These are phyloP conservation scores for Adelosebastes latens DNA, from an alignment of 2,797 vertebrate genomes.

Conservation along the genomic window DNA sequence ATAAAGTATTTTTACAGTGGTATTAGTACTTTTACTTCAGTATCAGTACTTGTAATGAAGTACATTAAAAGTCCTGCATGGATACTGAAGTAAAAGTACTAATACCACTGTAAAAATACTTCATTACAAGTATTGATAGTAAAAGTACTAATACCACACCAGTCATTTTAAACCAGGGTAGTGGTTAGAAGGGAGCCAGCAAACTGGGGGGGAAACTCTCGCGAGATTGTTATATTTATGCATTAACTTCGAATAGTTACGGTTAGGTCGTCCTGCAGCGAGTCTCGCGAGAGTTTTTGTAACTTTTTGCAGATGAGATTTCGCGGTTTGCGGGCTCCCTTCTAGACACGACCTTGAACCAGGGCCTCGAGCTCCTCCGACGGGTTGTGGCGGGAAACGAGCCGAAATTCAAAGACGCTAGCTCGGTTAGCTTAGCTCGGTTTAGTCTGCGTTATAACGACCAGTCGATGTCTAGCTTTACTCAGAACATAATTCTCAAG, in stretches of 20 bases:
- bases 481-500: fast-evolving
- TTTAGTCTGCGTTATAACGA: fast-evolving
- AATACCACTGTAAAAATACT: too few species aligned
- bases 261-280: not conserved
- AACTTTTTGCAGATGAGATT: not conserved
- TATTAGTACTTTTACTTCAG: not conserved
- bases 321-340: not conserved
- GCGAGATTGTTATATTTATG: too few species aligned
- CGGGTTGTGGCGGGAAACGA: conserved; percentile 22
- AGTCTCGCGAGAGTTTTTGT: not conserved
- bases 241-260: too few species aligned
- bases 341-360: not conserved
- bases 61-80: not conserved
- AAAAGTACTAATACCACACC: too few species aligned
- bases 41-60: not conserved
- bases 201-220: too few species aligned
- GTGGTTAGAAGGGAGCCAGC: too few species aligned
- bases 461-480: fast-evolving
- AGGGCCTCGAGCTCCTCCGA: not conserved
- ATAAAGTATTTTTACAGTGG: not conserved
- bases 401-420: fast-evolving
- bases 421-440: not conserved
- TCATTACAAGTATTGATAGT: too few species aligned
- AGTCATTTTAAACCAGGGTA: too few species aligned
- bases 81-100: too few species aligned